Evolutionary conservation across 2,888 invertebrate genomes (phyloP), one percentile per base, ranked within the genome.

Genomic region (Conistra vaccinii): DNA sequence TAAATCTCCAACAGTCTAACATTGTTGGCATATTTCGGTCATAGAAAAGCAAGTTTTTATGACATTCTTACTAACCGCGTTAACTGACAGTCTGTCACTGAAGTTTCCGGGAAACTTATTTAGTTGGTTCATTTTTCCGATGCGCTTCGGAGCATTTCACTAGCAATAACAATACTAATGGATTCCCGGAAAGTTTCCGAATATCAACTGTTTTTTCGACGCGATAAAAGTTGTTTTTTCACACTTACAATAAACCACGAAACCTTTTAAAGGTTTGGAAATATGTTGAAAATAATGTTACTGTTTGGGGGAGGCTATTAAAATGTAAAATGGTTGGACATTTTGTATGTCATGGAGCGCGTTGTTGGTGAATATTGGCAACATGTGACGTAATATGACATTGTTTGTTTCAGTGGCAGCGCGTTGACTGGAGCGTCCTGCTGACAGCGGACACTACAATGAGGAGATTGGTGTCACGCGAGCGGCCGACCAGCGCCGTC

Each of bases 381-480:
- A 71, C 74, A 79, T 71, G 70, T 84, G 77, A 77, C 76, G 73
- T 78, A 79, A 80, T 81, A 81, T 82, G 80, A 85, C 78, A 82
- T 80, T 85, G 75, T 83, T 78, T 81, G 85, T 87, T 87, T 86
- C 83, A 83, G 83, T 68, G 73, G 78, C 86, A 81, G 75, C 68
- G 82, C 67, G 83, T 80, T 84, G 86, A 84, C 78, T 81, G 79
- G 81, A 72, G 80, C 78, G 81, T 85, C 85, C 89, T 87, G 83
- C 77, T 72, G 69, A 73, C 79, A 82, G 76, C 76, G 78, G 82
- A 80, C 87, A 85, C 79, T 73, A 90, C 89, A 91, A 91, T 90
- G 90, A 89, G 91, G 90, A 91, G 92, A 93, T 92, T 91, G 92
- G 91, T 92, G 93, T 92, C 94, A 93, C 91, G 92, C 92, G 93